Percentiles rank a stretch among this genome's conserved stretches.
Conservation (phyloP, 2,797 vertebrate genomes). For the Phylloscopus collybita region DNA sequence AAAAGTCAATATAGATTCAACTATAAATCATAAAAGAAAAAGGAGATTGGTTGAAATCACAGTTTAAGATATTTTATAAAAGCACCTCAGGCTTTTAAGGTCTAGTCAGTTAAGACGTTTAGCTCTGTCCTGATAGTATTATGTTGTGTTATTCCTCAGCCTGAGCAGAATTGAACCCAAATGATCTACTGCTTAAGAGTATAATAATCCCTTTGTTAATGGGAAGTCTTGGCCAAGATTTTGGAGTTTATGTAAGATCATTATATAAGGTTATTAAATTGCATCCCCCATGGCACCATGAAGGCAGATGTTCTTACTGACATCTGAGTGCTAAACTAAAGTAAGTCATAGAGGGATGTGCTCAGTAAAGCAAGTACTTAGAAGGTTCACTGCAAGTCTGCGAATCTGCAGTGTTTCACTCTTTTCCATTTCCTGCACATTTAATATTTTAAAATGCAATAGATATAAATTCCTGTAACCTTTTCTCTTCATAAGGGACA, state of each 20-base stretch:
- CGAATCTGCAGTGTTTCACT: background rate
- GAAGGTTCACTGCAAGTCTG: background rate
- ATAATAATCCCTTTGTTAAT: constrained; percentile 39
- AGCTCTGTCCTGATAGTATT: background rate
- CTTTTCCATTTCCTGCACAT: background rate
- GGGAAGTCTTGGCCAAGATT: constrained; percentile 31
- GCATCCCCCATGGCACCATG: background rate
- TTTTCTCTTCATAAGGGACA: background rate
- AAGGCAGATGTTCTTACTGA: constrained; percentile 33
- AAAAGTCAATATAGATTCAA: background rate
- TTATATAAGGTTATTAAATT: constrained; percentile 58
- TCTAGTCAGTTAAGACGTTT: background rate
- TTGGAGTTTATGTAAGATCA: constrained; percentile 48
- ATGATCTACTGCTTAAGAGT: constrained; percentile 18
- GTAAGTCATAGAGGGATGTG: background rate
- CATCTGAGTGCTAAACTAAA: constrained; percentile 5
- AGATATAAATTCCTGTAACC: background rate
- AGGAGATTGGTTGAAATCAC: background rate
- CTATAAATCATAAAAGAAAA: background rate
- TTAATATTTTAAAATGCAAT: background rate
- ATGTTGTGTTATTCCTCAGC: background rate
- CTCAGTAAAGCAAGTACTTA: background rate
- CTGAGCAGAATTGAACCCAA: constrained; percentile 1
- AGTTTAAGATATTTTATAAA: background rate
- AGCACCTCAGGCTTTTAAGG: constrained; percentile 5